Evolutionary conservation across 1,140 invertebrate genomes (phyloP).

Genomic region (Drosophila athabasca): DNA sequence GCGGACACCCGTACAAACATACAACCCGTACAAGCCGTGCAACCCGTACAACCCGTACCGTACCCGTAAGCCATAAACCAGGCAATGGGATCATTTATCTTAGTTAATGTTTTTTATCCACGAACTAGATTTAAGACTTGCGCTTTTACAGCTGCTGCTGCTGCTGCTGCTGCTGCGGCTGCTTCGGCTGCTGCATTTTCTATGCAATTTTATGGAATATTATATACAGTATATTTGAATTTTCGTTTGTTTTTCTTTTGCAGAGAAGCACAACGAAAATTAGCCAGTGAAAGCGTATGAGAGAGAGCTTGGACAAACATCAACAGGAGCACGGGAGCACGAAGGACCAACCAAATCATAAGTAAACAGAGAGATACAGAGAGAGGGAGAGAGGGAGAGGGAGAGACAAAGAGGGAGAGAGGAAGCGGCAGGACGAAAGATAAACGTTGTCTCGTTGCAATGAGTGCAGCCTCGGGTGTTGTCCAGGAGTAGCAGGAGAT

Average conservation of each 20-base stretch:
- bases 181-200: constrained; percentile 2
- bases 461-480: constrained; percentile 68
- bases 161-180: neutral
- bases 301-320: constrained; percentile 43
- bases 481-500: constrained; percentile 39
- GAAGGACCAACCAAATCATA: constrained; percentile 61
- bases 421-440: constrained; percentile 28
- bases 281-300: constrained; percentile 28
- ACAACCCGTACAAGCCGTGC: too few species aligned
- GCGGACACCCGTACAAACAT: too few species aligned
- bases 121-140: constrained; percentile 58
- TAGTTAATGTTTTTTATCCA: constrained; percentile 47
- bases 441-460: constrained; percentile 57
- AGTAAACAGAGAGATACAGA: constrained; percentile 51
- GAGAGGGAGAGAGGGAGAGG: constrained; percentile 10
- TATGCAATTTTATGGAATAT: constrained; percentile 34
- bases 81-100: constrained; percentile 63
- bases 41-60: neutral
- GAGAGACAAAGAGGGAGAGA: constrained; percentile 5
- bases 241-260: constrained; percentile 30
- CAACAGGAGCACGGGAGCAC: constrained; percentile 30
- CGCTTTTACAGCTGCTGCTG: constrained; percentile 31
- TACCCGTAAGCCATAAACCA: neutral
- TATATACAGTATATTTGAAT: constrained; percentile 35
- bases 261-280: constrained; percentile 38